Evolutionary conservation across 2,797 vertebrate genomes (phyloP), one percentile per base, ranked within the genome.

Genomic region (Cheirogaleus major): DNA sequence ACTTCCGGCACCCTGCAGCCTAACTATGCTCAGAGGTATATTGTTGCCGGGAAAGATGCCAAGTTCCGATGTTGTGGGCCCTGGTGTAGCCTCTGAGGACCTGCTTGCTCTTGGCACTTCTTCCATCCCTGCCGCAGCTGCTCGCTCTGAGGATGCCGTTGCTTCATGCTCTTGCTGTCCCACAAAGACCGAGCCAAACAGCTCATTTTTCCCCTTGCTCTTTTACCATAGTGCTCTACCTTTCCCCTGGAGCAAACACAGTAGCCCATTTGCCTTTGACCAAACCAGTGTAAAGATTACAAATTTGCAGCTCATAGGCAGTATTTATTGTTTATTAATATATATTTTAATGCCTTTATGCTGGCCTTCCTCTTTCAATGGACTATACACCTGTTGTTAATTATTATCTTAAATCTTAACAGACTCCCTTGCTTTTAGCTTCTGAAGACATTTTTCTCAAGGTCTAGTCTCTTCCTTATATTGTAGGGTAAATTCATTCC

Each of bases 161-260:
- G 7, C 20, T 69, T 35, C 1, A 10, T 22, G 3, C 2, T 25
- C 78, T 52, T 30, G 7, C 5, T 67, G n/a, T 22, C 25, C 67
- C 14, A 5, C 1, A 5, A 23, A 81, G 52, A 48, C 43, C 45
- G 12, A 45, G 35, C 32, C n/a, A 52, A 70, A 69, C 1, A 61
- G 43, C 2, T 23, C 17, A 1, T 18, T n/a, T 78, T 45, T 43
- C 12, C 48, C 5, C n/a, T 55, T 61, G 15, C 4, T 61, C 7
- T 55, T n/a, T 69, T 22, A 32, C 5, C 43, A 8, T 2, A 41
- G 12, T 3, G 1, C 6, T 14, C 5, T n/a, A 45, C 0, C 7
- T n/a, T 83, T 65, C 20, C 4, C 14, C 6, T 50, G 23, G 4
- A 57, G 1, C 3, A 32, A 86, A 57, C 5, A 61, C 5, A 61